Evolutionary conservation across 2,113 vertebrate species (phyloP).

Genomic region (Planiliza haematocheilus): DNA sequence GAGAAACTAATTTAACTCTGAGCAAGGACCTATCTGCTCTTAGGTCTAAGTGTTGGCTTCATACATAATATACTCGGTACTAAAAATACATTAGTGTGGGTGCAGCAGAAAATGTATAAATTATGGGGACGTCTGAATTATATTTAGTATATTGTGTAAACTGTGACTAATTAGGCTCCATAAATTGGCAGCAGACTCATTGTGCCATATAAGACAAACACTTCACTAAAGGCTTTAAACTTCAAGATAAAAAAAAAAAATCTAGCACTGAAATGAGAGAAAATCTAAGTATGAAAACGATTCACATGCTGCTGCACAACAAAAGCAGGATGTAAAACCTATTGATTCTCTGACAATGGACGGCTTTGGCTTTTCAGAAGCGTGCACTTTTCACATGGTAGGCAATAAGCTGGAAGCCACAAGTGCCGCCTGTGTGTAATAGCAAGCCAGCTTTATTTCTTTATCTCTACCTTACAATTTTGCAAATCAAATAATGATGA

Average conservation of each 20-base stretch:
- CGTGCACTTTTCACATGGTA: slow-evolving; percentile 49
- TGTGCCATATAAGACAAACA: background rate
- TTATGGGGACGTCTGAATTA: background rate
- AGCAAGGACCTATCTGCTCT: background rate
- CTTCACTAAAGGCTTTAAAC: background rate
- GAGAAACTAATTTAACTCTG: background rate
- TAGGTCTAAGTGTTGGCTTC: background rate
- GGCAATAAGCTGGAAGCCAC: slow-evolving; percentile 68
- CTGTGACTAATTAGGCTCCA: background rate
- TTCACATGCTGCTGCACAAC: background rate
- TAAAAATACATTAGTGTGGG: no score
- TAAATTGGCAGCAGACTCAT: background rate
- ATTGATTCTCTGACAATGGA: slow-evolving; percentile 61
- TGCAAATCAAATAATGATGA: slow-evolving; percentile 78
- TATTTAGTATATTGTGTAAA: background rate
- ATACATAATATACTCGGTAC: background rate
- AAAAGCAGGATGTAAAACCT: slow-evolving; percentile 42
- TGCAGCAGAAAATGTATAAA: background rate
- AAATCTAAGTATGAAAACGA: background rate
- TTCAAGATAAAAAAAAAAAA: background rate
- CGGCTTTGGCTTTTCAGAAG: slow-evolving; percentile 50
- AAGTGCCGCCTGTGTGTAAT: slow-evolving; percentile 66
- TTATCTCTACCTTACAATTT: slow-evolving; percentile 78
- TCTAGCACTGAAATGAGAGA: background rate
- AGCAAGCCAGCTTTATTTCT: slow-evolving; percentile 71